Conservation (phyloP, 2,113 vertebrate species). For the Cyphomyrus discorhynchus region DNA sequence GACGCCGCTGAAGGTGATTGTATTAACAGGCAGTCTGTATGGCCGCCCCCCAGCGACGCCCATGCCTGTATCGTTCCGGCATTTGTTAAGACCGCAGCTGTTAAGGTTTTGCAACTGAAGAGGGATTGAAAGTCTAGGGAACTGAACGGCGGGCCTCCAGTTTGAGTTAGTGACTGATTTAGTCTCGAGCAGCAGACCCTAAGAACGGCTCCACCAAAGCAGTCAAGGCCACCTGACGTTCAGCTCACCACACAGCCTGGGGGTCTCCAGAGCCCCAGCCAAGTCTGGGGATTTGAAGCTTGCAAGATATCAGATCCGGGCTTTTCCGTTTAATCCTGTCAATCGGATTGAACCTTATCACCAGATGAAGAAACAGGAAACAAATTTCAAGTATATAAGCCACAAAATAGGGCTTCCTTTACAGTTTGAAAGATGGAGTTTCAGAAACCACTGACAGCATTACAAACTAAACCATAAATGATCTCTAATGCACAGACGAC, state of each 20-base stretch:
- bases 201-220: not conserved
- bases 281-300: not conserved
- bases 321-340: not conserved
- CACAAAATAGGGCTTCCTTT: not conserved
- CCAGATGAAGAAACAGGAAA: not conserved
- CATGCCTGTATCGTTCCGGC: not conserved
- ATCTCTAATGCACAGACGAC: not conserved
- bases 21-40: not conserved
- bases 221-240: not conserved
- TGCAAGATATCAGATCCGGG: not conserved
- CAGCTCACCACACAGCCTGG: not conserved
- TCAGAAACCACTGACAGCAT: not conserved
- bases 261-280: not conserved
- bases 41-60: not conserved
- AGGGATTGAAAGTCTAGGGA: not conserved
- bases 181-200: not conserved
- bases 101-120: not conserved
- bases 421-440: not conserved
- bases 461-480: not conserved
- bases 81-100: not conserved
- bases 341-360: not conserved
- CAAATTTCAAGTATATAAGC: not conserved
- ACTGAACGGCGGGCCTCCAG: not conserved
- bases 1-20: not conserved
- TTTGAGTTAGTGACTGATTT: not conserved